Conservation (phyloP, 2,888 invertebrate genomes). For the Mythimna lalbum region DNA sequence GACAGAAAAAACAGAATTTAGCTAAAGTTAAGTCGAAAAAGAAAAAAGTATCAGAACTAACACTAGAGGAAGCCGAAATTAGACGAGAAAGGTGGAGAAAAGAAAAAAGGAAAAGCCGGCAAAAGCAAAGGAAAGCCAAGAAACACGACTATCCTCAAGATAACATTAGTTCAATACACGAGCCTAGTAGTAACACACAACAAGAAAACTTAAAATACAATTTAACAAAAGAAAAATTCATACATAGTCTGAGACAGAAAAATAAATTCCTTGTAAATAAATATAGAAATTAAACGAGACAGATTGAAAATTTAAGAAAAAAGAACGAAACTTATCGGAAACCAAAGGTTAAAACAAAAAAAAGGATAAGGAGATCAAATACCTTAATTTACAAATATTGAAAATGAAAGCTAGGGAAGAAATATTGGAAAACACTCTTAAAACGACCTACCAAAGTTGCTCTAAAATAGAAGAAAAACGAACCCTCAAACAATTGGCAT, state of each 20-base stretch:
- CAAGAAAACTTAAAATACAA: not conserved
- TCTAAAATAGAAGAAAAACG: not conserved
- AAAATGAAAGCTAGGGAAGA: not conserved
- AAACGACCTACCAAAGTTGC: constrained; percentile 1
- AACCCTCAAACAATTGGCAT: no score
- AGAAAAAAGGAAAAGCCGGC: constrained; percentile 9
- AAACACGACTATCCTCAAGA: not conserved
- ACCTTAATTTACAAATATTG: not conserved
- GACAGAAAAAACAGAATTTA: constrained; percentile 1
- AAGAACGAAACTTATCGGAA: not conserved
- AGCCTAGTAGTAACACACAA: not conserved
- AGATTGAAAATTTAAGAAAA: not conserved
- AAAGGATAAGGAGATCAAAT: not conserved
- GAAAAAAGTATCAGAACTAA: constrained; percentile 11
- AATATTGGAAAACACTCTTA: not conserved
- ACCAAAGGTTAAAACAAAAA: not conserved
- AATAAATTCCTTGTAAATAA: not conserved
- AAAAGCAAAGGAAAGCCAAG: not conserved
- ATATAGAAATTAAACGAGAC: not conserved
- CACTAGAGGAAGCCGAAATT: constrained; percentile 10
- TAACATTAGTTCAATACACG: not conserved
- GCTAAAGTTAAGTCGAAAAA: constrained; percentile 3
- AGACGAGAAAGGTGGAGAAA: constrained; percentile 7
- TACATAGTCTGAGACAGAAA: not conserved
- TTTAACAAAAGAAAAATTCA: not conserved